A percentile compares a stretch with the other conserved stretches of the same genome.
phyloP scores from a whole-genome alignment of 2,797 vertebrate genomes.

The Pelodytes ibericus region DNA sequence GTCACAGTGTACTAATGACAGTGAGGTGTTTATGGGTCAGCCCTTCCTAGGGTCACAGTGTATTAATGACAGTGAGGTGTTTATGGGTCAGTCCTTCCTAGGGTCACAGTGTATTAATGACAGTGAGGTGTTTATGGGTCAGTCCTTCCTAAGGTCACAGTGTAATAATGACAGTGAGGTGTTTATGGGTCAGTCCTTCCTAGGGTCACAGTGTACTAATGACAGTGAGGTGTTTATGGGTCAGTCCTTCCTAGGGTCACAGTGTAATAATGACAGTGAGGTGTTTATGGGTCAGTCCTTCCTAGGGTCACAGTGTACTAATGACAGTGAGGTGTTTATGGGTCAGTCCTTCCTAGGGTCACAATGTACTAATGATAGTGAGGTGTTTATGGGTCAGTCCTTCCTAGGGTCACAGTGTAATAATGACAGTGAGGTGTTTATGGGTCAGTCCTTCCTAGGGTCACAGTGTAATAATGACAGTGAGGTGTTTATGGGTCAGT shows the following conservation, averaged over 20 bases:
- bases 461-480: too few species aligned
- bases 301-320: too few species aligned
- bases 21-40: background rate
- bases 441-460: background rate
- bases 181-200: background rate
- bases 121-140: background rate
- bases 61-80: too few species aligned
- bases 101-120: background rate
- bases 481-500: background rate
- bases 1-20: too few species aligned
- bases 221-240: background rate
- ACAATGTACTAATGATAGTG: too few species aligned
- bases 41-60: background rate
- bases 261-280: background rate
- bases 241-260: background rate
- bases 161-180: too few species aligned
- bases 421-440: background rate
- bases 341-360: background rate
- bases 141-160: too few species aligned
- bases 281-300: background rate
- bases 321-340: background rate
- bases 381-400: background rate
- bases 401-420: background rate
- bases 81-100: background rate
- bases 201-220: background rate